Percentiles rank a stretch among this genome's conserved stretches.
Conservation (phyloP, 2,888 invertebrate genomes). For the Pyralis farinalis region DNA sequence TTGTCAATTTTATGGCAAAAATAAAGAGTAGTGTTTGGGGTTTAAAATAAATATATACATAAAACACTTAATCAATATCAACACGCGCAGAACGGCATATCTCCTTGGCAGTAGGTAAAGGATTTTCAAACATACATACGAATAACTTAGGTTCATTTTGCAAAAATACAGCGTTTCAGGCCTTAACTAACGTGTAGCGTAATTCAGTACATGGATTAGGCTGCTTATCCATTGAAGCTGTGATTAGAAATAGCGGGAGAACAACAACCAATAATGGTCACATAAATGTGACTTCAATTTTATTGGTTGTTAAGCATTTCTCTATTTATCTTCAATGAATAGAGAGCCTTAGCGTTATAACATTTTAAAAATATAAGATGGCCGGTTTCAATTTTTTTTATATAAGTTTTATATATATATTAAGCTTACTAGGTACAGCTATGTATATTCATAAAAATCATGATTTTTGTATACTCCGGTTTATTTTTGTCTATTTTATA, state of each 20-base stretch:
- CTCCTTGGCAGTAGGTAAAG: conserved; percentile 29
- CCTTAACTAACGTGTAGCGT: conserved; percentile 48
- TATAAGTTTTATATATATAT: conserved; percentile 39
- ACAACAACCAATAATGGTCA: no score
- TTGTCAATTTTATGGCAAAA: no score
- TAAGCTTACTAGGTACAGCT: conserved; percentile 56
- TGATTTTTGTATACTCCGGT: conserved; percentile 20
- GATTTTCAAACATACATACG: conserved; percentile 25
- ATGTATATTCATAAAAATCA: conserved; percentile 51
- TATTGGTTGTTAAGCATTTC: no score
- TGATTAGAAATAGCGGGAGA: no score
- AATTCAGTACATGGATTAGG: conserved; percentile 47
- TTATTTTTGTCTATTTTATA: no score
- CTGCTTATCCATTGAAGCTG: no score
- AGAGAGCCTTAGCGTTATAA: conserved; percentile 33
- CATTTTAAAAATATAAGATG: conserved; percentile 50
- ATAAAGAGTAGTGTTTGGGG: no score
- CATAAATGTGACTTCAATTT: no score
- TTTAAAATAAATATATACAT: no score
- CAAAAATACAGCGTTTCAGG: conserved; percentile 67
- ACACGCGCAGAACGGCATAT: no score
- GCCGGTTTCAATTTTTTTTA: conserved; percentile 65
- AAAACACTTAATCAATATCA: no score
- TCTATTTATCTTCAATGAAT: conserved; percentile 21
- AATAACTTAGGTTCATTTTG: conserved; percentile 34